Percentiles rank a stretch among this genome's conserved stretches.
phyloP scores from a whole-genome alignment of 35 echinoderm and acorn worm species.

The Apostichopus japonicus region DNA sequence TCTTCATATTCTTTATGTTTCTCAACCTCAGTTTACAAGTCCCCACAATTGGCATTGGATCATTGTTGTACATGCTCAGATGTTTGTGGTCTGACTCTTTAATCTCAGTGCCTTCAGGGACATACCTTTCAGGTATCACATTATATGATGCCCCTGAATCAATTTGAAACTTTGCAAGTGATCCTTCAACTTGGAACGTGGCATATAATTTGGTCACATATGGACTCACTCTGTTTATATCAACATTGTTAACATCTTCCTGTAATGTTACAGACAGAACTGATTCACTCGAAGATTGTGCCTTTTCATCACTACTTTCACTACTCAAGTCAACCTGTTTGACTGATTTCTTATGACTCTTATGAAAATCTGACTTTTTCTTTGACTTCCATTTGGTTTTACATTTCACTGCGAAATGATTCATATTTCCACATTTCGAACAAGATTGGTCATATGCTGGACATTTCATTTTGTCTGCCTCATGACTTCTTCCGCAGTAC shows the following conservation, averaged over 20 bases:
- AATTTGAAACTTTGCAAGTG: conserved; percentile 19
- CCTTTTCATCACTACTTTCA: too few relatives aligned
- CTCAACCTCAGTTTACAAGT: conserved; percentile 40
- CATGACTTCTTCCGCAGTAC: background rate
- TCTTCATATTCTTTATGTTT: conserved; percentile 62
- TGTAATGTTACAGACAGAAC: too few relatives aligned
- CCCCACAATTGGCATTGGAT: conserved; percentile 27
- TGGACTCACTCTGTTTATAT: too few relatives aligned
- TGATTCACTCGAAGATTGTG: too few relatives aligned
- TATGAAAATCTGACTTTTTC: too few relatives aligned
- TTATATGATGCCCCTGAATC: conserved; percentile 62
- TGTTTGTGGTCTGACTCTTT: background rate
- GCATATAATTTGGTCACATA: background rate
- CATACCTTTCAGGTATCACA: conserved; percentile 39
- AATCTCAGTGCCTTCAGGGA: conserved; percentile 29
- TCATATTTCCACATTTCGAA: background rate
- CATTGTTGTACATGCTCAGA: conserved; percentile 46
- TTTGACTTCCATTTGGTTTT: background rate
- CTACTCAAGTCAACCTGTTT: too few relatives aligned
- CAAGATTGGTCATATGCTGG: conserved; percentile 56
- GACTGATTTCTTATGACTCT: background rate
- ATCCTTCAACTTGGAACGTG: conserved; percentile 1
- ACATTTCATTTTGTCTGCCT: conserved; percentile 10
- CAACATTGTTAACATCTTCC: too few relatives aligned
- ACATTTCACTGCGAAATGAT: background rate